A percentile compares a stretch with the other conserved stretches of the same genome.
These are phyloP conservation scores for Tapirus terrestris DNA, from an alignment of 2,113 vertebrate species.

Conservation along the genomic window DNA sequence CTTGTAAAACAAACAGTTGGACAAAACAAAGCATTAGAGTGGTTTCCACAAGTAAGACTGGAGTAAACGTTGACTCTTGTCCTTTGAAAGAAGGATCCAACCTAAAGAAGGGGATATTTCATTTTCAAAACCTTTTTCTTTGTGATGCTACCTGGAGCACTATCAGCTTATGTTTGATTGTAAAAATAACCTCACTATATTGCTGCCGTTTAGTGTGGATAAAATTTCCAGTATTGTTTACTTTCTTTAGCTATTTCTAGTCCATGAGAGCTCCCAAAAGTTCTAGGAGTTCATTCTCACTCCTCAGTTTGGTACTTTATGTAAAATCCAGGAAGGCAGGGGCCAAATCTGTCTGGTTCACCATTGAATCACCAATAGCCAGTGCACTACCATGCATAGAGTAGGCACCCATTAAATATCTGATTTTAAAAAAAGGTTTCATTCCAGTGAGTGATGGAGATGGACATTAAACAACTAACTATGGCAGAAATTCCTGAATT, in stretches of 20 bases:
- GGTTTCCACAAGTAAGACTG: not conserved
- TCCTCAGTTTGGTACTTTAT: conserved; percentile 21
- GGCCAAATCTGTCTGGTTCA: not conserved
- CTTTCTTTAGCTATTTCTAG: not conserved
- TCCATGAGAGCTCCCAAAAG: not conserved
- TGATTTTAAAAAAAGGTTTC: not conserved
- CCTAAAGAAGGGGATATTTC: not conserved
- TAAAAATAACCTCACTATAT: conserved; percentile 18
- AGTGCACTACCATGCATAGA: not conserved
- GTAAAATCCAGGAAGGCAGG: not conserved
- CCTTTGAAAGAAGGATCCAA: conserved; percentile 37
- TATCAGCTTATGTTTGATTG: not conserved
- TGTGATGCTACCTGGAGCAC: not conserved
- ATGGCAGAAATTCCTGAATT: not conserved
- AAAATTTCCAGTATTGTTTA: not conserved
- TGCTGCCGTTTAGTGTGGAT: not conserved
- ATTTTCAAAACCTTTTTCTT: conserved; percentile 42
- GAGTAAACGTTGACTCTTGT: conserved; percentile 2
- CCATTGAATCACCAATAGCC: not conserved
- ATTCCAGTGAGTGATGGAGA: not conserved
- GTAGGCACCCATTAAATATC: not conserved
- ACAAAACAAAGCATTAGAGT: not conserved
- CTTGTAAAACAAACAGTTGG: not conserved
- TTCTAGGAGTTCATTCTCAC: not conserved
- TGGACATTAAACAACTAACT: not conserved